These are phyloP conservation scores for Glossophaga mutica DNA, from an alignment of 2,797 vertebrate genomes.

Conservation along the genomic window DNA sequence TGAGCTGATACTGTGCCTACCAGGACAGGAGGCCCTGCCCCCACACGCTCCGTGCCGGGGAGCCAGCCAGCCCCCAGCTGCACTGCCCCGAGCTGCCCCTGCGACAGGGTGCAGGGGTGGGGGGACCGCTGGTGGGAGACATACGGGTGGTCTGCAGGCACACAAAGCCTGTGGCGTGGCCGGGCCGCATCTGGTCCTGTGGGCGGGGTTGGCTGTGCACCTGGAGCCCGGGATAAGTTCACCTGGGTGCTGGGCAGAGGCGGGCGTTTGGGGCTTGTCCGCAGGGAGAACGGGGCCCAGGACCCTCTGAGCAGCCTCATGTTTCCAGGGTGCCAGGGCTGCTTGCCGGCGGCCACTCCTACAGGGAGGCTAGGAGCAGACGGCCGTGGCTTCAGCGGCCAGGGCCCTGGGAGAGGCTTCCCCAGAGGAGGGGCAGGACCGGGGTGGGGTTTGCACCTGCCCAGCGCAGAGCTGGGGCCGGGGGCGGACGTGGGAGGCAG, in stretches of 20 bases:
- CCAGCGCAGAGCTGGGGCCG: rapidly evolving
- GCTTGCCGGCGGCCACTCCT: rapidly evolving
- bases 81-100: neutral
- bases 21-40: neutral
- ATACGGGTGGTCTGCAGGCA: rapidly evolving
- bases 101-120: rapidly evolving
- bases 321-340: neutral
- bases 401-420: neutral
- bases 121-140: neutral
- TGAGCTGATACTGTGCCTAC: rapidly evolving
- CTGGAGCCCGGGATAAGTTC: neutral
- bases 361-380: neutral
- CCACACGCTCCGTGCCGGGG: rapidly evolving
- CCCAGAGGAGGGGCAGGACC: neutral
- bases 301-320: rapidly evolving
- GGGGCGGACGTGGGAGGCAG: rapidly evolving
- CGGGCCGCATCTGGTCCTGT: rapidly evolving
- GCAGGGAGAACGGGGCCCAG: neutral
- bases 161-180: rapidly evolving
- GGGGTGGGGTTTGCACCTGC: rapidly evolving
- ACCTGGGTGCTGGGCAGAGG: neutral
- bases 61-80: too few relatives aligned
- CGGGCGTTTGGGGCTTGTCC: rapidly evolving
- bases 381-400: rapidly evolving
- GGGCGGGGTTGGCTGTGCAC: rapidly evolving